Base-by-base conservation (phyloP, 2,888 invertebrate species). In the Caenorhabditis auriculariae region DNA sequence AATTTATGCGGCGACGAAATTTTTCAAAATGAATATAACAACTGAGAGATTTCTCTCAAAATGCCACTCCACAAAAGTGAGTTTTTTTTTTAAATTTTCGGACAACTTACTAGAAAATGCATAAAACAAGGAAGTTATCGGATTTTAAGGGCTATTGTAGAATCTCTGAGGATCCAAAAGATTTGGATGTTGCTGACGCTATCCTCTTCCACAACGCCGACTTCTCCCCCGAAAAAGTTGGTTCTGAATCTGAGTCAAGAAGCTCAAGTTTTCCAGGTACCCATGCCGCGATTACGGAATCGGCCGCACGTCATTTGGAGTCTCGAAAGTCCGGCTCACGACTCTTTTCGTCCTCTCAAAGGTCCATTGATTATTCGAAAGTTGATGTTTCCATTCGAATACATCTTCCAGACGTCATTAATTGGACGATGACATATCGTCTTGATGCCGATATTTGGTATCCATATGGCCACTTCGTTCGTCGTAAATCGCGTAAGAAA, bases 181-280 rank as follows among this genome's bases (percentile, higher is more conserved):
- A 69, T 23, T 54, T 53, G 6, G 50, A 54, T 7, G 58, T 53
- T 26, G 54, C 68, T 5, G 65, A 69, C 28, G 64, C 65, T 0
- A 66, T 71, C 1, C 48, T 71, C n/a, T 69, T 71, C 46, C 71
- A 71, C 46, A 69, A 69, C 41, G 66, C 68, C 0, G 71, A 71
- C 43, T 71, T n/a, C n/a, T n/a, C n/a, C n/a, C n/a, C n/a, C n/a
- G n/a, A n/a, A n/a, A n/a, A n/a, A n/a, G n/a, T n/a, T n/a, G n/a
- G n/a, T n/a, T n/a, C n/a, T n/a, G n/a, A n/a, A n/a, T n/a, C n/a
- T n/a, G n/a, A n/a, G n/a, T n/a, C n/a, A n/a, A n/a, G n/a, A n/a
- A n/a, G n/a, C n/a, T n/a, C n/a, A n/a, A n/a, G n/a, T n/a, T n/a
- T n/a, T n/a, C n/a, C n/a, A n/a, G n/a, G n/a, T n/a, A n/a, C n/a